Conservation (phyloP, 1,140 invertebrate species). For the Drosophila simulans region DNA sequence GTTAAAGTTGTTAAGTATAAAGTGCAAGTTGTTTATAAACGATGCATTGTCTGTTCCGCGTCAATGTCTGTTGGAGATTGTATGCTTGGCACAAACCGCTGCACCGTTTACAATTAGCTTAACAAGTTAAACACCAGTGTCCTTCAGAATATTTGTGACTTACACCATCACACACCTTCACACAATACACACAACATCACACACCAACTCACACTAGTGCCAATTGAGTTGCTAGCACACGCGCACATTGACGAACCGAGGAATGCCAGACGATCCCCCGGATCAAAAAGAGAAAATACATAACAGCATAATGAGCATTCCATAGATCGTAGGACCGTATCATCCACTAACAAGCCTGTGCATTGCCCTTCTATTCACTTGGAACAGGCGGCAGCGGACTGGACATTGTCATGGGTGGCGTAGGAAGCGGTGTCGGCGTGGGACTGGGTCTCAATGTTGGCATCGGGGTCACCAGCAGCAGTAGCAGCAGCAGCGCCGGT, state of each 20-base stretch:
- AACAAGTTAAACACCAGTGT: too few relatives aligned
- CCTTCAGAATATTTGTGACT: constrained; percentile 21
- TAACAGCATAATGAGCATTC: constrained; percentile 15
- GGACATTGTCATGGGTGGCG: constrained; percentile 70
- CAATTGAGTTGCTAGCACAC: constrained; percentile 78
- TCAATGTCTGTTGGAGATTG: neutral
- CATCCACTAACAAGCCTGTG: constrained; percentile 18
- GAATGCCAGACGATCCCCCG: constrained; percentile 45
- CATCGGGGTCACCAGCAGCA: constrained; percentile 55
- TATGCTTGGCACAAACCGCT: neutral
- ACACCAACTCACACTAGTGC: constrained; percentile 49
- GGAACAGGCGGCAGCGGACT: constrained; percentile 59
- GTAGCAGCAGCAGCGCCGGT: constrained; percentile 17
- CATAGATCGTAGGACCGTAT: constrained; percentile 24
- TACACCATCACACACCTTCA: constrained; percentile 18
- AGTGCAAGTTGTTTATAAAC: neutral
- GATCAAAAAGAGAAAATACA: constrained; percentile 6
- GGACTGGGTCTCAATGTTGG: constrained; percentile 40
- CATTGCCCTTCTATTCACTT: constrained; percentile 8
- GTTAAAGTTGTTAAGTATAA: too few relatives aligned
- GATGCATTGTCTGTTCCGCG: neutral
- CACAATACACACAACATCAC: constrained; percentile 16
- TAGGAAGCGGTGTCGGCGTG: constrained; percentile 24
- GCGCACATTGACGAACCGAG: constrained; percentile 74
- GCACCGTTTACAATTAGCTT: neutral